Percentiles rank a stretch among this genome's conserved stretches.
These are phyloP conservation scores for Sepioteuthis lessoniana DNA, from an alignment of 2,888 invertebrate species.

Conservation along the genomic window DNA sequence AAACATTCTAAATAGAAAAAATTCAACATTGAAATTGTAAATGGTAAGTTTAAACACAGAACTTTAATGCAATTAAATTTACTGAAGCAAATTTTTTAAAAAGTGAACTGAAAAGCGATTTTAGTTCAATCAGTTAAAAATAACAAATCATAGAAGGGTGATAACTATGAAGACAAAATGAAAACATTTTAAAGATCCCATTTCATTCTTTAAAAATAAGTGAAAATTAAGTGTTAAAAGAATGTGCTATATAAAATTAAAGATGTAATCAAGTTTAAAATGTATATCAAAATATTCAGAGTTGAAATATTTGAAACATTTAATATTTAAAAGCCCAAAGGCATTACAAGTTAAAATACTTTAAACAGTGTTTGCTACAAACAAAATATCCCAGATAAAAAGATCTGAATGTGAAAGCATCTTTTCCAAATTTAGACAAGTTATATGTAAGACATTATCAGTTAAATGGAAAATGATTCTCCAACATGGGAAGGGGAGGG, in stretches of 20 bases:
- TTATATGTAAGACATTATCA: background rate
- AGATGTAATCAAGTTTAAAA: background rate
- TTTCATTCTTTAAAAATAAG: background rate
- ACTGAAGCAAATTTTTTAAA: background rate
- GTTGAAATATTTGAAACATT: too few relatives aligned
- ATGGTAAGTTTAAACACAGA: background rate
- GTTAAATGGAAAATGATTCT: constrained; percentile 43
- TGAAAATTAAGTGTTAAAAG: background rate
- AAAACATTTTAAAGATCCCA: background rate
- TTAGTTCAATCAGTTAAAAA: background rate
- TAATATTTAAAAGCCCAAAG: background rate
- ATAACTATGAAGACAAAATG: background rate
- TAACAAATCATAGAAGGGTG: background rate
- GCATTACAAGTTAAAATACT: background rate
- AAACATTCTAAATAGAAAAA: background rate
- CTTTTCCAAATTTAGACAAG: background rate
- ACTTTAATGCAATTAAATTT: background rate
- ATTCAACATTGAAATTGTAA: background rate
- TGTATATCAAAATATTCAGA: too few relatives aligned
- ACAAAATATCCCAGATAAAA: too few relatives aligned
- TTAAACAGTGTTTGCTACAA: background rate
- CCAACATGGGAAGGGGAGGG: background rate
- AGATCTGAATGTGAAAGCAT: constrained; percentile 33
- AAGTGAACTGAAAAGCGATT: background rate
- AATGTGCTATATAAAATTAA: background rate